Conservation (phyloP, 2,888 invertebrate genomes). For the Eugnorisma glareosa region DNA sequence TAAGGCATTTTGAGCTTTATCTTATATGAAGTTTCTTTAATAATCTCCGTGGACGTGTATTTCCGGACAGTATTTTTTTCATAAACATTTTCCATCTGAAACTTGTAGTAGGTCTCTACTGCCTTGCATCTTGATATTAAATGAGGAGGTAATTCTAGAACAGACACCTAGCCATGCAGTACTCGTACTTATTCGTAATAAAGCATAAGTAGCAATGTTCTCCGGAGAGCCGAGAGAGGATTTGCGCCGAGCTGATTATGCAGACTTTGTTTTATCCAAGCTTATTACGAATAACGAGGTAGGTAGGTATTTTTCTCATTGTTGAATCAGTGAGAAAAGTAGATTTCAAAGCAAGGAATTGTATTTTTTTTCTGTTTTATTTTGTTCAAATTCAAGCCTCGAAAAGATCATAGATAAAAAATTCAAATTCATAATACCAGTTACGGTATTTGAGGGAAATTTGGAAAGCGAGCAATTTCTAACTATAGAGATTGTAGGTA, state of each 20-base stretch:
- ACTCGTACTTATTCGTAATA: constrained; percentile 23
- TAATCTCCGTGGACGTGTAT: background rate
- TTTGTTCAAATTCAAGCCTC: background rate
- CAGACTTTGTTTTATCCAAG: constrained; percentile 60
- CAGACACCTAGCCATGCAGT: background rate
- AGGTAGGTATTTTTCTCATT: constrained; percentile 3
- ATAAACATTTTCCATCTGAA: background rate
- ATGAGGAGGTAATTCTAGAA: constrained; percentile 1
- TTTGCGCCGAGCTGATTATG: constrained; percentile 57
- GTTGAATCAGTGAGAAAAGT: no score
- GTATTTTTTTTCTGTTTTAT: background rate
- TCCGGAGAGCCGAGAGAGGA: constrained; percentile 4
- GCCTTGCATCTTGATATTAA: background rate
- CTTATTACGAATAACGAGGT: constrained; percentile 59
- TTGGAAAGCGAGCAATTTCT: background rate
- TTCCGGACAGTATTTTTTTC: background rate
- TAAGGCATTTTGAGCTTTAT: background rate
- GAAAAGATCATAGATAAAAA: background rate
- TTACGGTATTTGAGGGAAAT: background rate
- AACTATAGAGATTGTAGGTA: background rate
- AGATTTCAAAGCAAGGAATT: background rate
- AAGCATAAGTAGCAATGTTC: constrained; percentile 18
- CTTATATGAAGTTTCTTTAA: background rate
- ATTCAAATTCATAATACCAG: background rate
- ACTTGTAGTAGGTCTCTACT: no score